Evolutionary conservation across 2,888 invertebrate genomes (phyloP).

Genomic region (Ochropleura leucogaster): DNA sequence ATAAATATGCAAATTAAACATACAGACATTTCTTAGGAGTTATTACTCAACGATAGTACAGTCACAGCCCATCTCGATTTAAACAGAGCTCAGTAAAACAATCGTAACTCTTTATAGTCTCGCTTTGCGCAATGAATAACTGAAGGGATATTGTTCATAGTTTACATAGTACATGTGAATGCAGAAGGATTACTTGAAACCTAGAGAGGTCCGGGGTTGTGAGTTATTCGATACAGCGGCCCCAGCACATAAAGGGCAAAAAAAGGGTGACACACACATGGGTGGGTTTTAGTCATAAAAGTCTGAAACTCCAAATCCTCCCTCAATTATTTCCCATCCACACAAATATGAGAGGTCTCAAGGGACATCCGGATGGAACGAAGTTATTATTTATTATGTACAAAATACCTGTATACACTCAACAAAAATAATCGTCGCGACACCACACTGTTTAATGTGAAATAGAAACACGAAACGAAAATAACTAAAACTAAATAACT

Average conservation of each 20-base stretch:
- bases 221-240: too few relatives aligned
- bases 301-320: neutral
- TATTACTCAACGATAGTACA: constrained; percentile 19
- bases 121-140: constrained; percentile 59
- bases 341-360: too few relatives aligned
- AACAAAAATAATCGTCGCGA: too few relatives aligned
- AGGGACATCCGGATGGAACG: too few relatives aligned
- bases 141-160: constrained; percentile 51
- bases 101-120: constrained; percentile 56
- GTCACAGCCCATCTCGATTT: constrained; percentile 21
- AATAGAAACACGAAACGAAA: too few relatives aligned
- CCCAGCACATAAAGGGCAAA: too few relatives aligned
- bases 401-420: too few relatives aligned
- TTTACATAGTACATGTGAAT: neutral
- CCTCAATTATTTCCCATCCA: too few relatives aligned
- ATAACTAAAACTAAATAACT: too few relatives aligned
- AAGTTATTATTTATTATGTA: too few relatives aligned
- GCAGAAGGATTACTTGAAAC: constrained; percentile 12
- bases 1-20: constrained; percentile 21
- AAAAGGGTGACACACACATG: too few relatives aligned
- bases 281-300: neutral
- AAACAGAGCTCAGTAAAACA: constrained; percentile 53
- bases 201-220: neutral
- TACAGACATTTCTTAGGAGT: constrained; percentile 3
- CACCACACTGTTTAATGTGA: too few relatives aligned